These are phyloP conservation scores for Dendrocincla tyrannina DNA, from an alignment of 2,797 vertebrate genomes.

Conservation along the genomic window DNA sequence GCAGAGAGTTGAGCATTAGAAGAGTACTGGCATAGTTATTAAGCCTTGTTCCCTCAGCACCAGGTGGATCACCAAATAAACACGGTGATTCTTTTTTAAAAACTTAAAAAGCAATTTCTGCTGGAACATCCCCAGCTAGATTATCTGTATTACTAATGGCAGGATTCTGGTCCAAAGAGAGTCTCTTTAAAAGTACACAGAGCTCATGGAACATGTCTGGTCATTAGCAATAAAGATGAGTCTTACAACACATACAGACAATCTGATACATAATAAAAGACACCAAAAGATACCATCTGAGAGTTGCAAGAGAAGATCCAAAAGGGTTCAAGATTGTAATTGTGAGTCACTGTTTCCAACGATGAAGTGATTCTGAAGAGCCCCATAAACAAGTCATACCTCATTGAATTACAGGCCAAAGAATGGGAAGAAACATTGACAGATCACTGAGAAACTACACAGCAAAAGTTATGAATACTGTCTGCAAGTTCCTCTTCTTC, in stretches of 20 bases:
- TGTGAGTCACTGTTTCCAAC: neutral
- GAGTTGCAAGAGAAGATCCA: constrained; percentile 48
- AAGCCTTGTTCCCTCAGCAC: constrained; percentile 38
- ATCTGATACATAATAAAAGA: neutral
- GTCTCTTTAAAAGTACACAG: neutral
- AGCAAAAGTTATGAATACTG: neutral
- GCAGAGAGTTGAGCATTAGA: constrained; percentile 60
- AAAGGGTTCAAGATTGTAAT: neutral
- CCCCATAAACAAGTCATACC: neutral
- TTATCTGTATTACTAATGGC: constrained; percentile 25
- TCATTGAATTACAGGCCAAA: neutral
- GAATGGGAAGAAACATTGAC: constrained; percentile 9
- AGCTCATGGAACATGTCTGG: neutral
- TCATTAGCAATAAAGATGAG: constrained; percentile 45
- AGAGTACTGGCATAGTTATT: constrained; percentile 8
- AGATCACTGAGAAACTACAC: neutral
- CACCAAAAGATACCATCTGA: neutral
- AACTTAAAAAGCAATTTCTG: neutral
- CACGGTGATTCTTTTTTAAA: neutral
- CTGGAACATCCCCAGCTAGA: neutral
- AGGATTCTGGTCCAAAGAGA: neutral
- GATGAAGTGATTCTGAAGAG: constrained; percentile 17
- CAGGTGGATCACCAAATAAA: constrained; percentile 10
- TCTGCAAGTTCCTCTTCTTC: constrained; percentile 9
- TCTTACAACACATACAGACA: neutral